A percentile compares a stretch with the other conserved stretches of the same genome.
These are phyloP conservation scores for Antidorcas marsupialis DNA, from an alignment of 2,113 vertebrate genomes.

Conservation along the genomic window DNA sequence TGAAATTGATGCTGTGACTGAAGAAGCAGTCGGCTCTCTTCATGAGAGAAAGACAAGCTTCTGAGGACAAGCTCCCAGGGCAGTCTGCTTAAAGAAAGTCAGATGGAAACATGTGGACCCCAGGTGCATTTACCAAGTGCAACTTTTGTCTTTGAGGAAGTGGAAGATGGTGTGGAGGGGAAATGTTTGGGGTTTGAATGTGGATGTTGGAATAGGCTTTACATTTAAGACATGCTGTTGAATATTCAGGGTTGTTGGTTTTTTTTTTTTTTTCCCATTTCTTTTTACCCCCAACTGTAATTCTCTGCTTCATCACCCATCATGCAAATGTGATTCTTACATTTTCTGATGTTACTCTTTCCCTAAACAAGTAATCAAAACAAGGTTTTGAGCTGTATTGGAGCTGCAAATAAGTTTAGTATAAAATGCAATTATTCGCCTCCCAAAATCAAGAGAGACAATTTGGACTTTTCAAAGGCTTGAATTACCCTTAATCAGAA, in stretches of 20 bases:
- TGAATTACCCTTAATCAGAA: conserved; percentile 63
- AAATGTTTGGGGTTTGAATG: not conserved
- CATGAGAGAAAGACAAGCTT: not conserved
- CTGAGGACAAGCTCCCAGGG: not conserved
- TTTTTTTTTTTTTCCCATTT: not conserved
- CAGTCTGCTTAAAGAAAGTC: not conserved
- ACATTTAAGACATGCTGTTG: not conserved
- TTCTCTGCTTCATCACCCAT: conserved; percentile 46
- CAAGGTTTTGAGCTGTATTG: conserved; percentile 50
- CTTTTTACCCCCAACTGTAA: not conserved
- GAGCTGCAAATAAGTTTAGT: conserved; percentile 66
- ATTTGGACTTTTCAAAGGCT: conserved; percentile 57
- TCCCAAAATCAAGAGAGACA: conserved; percentile 50
- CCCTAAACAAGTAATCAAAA: conserved; percentile 66
- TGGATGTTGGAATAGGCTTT: not conserved
- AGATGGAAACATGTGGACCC: not conserved
- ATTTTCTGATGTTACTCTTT: conserved; percentile 40
- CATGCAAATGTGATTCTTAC: conserved; percentile 57
- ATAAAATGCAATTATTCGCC: conserved; percentile 61
- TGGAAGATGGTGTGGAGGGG: not conserved
- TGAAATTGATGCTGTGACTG: not conserved
- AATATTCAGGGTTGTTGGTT: conserved; percentile 23
- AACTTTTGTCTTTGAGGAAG: not conserved
- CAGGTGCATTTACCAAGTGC: not conserved
- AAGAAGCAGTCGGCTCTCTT: not conserved